These are phyloP conservation scores for Odontesthes bonariensis DNA, from an alignment of 2,113 vertebrate genomes.

Conservation along the genomic window DNA sequence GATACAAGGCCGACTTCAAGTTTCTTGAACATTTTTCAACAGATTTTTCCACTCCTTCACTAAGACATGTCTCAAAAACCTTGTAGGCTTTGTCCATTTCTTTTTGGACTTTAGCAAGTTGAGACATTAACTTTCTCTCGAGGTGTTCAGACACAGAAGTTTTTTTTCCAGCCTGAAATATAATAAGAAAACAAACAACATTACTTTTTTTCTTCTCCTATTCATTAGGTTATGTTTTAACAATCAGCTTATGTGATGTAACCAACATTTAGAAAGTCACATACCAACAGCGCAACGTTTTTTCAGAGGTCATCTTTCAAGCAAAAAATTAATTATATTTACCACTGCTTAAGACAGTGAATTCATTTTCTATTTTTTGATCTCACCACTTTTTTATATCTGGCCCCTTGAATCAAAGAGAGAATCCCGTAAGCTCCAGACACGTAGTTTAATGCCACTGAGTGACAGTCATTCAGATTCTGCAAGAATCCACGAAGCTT, in stretches of 20 bases:
- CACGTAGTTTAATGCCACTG: conserved; percentile 43
- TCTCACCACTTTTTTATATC: not conserved
- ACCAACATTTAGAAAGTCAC: no score
- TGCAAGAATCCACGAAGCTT: conserved; percentile 16
- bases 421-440: conserved; percentile 54
- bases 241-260: no score
- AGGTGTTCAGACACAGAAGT: not conserved
- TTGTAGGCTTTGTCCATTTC: not conserved
- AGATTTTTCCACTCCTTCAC: conserved; percentile 37
- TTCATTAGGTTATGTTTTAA: no score
- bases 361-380: no score
- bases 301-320: no score
- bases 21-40: not conserved
- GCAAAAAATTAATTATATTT: no score
- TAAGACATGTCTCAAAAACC: conserved; percentile 23
- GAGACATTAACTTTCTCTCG: accelerated
- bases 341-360: no score
- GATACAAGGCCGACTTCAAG: not conserved
- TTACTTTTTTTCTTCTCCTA: no score
- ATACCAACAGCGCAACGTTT: no score
- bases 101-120: conserved; percentile 5
- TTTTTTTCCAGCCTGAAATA: conserved; percentile 16
- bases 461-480: conserved; percentile 39
- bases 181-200: not conserved
- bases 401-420: conserved; percentile 51